phyloP scores from a whole-genome alignment of 1,140 invertebrate species.

The Ridgeia piscesae region DNA sequence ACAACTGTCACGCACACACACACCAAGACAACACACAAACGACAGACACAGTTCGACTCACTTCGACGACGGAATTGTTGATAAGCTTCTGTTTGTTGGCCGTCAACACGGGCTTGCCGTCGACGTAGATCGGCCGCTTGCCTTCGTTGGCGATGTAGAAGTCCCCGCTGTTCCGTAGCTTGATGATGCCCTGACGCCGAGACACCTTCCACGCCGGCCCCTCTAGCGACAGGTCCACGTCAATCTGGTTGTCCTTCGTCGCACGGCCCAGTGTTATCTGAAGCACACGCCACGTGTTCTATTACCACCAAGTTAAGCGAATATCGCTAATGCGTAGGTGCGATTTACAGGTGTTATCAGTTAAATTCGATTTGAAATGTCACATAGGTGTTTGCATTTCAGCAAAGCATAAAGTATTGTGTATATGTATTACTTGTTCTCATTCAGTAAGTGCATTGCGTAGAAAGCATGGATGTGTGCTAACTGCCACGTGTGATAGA shows the following conservation, averaged over 20 bases:
- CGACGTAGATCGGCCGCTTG: slow-evolving; percentile 91
- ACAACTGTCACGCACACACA: background rate
- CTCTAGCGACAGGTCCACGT: slow-evolving; percentile 92
- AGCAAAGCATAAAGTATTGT: too few species aligned
- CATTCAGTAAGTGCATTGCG: too few species aligned
- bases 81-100: slow-evolving; percentile 83
- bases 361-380: too few species aligned
- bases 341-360: too few species aligned
- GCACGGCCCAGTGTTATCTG: slow-evolving; percentile 88
- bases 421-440: too few species aligned
- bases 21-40: background rate
- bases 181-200: slow-evolving; percentile 74
- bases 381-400: too few species aligned
- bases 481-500: too few species aligned
- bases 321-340: too few species aligned
- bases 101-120: slow-evolving; percentile 82
- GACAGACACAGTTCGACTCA: slow-evolving; percentile 54
- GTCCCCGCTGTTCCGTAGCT: slow-evolving; percentile 87
- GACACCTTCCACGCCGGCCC: slow-evolving; percentile 67
- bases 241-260: slow-evolving; percentile 85
- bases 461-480: too few species aligned
- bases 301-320: background rate
- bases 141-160: slow-evolving; percentile 93
- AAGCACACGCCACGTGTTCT: slow-evolving; percentile 8
- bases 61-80: slow-evolving; percentile 93